Conservation (phyloP, 2,797 vertebrate genomes). For the Eospalax fontanierii region DNA sequence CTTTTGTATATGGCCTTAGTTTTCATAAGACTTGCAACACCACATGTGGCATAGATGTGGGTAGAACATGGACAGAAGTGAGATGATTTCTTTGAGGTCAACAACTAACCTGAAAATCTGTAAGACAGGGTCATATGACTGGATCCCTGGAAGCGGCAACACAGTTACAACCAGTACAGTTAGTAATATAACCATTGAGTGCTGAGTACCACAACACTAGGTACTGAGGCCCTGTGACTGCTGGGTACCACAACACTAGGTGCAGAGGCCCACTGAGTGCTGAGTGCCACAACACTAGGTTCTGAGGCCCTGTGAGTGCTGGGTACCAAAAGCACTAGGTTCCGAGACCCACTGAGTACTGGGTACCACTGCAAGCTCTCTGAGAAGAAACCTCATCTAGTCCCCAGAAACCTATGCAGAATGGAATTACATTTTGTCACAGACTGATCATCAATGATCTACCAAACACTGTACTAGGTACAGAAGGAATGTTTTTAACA, state of each 20-base stretch:
- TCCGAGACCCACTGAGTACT: not conserved
- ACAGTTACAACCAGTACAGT: not conserved
- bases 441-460: not conserved
- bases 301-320: not conserved
- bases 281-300: not conserved
- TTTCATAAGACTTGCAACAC: not conserved
- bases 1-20: not conserved
- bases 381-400: not conserved
- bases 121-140: not conserved
- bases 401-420: too few species aligned
- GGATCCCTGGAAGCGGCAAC: not conserved
- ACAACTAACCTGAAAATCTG: not conserved
- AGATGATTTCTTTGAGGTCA: conserved; percentile 34
- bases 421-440: not conserved
- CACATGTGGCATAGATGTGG: not conserved
- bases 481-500: not conserved
- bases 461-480: not conserved
- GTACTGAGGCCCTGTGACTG: not conserved
- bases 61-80: too few species aligned
- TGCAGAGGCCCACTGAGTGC: not conserved
- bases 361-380: not conserved
- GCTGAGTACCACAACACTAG: not conserved
- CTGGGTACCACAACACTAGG: not conserved
- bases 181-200: not conserved
- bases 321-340: not conserved